Percentiles rank a stretch among this genome's conserved stretches.
phyloP scores from a whole-genome alignment of 2,888 invertebrate species.

The Tribolium freemani region DNA sequence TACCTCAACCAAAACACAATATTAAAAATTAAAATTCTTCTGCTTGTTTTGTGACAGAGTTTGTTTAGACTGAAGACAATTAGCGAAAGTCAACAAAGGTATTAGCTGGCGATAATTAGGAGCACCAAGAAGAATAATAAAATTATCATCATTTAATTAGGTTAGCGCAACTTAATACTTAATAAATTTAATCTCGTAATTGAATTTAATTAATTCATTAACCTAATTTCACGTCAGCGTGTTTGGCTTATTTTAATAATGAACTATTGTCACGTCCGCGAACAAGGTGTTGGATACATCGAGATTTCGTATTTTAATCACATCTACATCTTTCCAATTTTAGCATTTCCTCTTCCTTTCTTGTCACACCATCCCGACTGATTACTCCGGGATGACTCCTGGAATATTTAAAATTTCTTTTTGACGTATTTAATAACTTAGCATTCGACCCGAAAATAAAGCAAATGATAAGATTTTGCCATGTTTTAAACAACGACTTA shows the following conservation, averaged over 20 bases:
- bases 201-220: slow-evolving; percentile 53
- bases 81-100: slow-evolving; percentile 14
- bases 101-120: slow-evolving; percentile 17
- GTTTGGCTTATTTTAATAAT: slow-evolving; percentile 49
- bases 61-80: slow-evolving; percentile 3
- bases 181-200: slow-evolving; percentile 50
- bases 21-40: neutral
- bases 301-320: slow-evolving; percentile 52
- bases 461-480: neutral
- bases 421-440: slow-evolving; percentile 37
- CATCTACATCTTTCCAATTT: slow-evolving; percentile 52
- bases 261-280: slow-evolving; percentile 51
- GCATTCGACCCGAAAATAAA: neutral
- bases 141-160: slow-evolving; percentile 47
- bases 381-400: slow-evolving; percentile 40
- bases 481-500: slow-evolving; percentile 10
- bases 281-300: slow-evolving; percentile 20
- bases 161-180: slow-evolving; percentile 47
- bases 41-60: neutral
- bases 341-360: slow-evolving; percentile 43
- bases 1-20: neutral
- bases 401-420: slow-evolving; percentile 47
- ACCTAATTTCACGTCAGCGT: slow-evolving; percentile 43
- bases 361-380: slow-evolving; percentile 33
- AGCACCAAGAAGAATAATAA: slow-evolving; percentile 24